Percentiles rank a stretch among this genome's conserved stretches.
phyloP scores from a whole-genome alignment of 2,888 invertebrate species.

The Agrenia bidenticulata region DNA sequence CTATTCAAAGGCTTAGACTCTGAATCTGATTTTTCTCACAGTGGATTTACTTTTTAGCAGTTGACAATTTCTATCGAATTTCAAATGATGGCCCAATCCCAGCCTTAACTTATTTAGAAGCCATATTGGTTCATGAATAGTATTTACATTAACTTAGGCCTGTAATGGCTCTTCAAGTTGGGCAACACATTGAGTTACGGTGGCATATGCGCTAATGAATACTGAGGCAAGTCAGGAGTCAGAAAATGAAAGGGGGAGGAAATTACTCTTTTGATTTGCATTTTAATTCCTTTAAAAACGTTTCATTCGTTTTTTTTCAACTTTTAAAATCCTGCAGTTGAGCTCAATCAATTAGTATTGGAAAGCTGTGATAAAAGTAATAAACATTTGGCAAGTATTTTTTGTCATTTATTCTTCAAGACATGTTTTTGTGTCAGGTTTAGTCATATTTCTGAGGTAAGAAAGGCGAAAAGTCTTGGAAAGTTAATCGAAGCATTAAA shows the following conservation, averaged over 20 bases:
- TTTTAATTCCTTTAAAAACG: too few relatives aligned
- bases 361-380: background rate
- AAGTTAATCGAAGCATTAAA: conserved; percentile 50
- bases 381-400: background rate
- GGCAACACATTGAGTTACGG: too few relatives aligned
- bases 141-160: conserved; percentile 1
- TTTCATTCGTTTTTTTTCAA: too few relatives aligned
- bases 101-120: background rate
- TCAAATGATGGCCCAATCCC: too few relatives aligned
- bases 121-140: conserved; percentile 8
- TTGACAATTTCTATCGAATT: too few relatives aligned
- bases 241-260: too few relatives aligned
- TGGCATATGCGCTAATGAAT: too few relatives aligned
- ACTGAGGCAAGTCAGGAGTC: too few relatives aligned
- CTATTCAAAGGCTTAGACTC: background rate
- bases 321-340: too few relatives aligned
- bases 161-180: too few relatives aligned
- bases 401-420: background rate
- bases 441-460: conserved; percentile 4
- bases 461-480: conserved; percentile 23
- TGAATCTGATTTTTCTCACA: background rate
- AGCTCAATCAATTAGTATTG: conserved; percentile 7
- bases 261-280: too few relatives aligned
- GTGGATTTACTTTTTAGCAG: background rate
- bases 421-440: conserved; percentile 2